Evolutionary conservation across 1,140 invertebrate species (phyloP), one percentile per base, ranked within the genome.

Genomic region (Brachionus angularis): DNA sequence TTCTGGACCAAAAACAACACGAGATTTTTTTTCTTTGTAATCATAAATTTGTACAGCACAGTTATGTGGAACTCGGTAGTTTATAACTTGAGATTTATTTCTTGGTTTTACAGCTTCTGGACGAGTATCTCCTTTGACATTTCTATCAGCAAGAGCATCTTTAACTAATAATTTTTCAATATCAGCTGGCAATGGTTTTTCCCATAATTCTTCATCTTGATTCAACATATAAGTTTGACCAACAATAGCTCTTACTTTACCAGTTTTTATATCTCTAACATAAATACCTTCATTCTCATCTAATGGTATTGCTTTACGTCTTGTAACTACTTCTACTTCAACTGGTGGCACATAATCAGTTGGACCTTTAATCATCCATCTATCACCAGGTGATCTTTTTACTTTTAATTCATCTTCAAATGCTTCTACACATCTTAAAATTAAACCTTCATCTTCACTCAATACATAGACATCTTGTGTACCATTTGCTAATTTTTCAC

Each of bases 211-310:
- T 75, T 85, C 84, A 78, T 85, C 83, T 73, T 84, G 81, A 34
- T 77, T 83, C 12, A 85, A 72, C 83, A 85, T 85, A 74, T 85
- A 85, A 1, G 83, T 84, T 50, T 81, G 75, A 10, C 83, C 84
- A 53, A 78, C 80, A n/a, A 85, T 76, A 18, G 81, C 78, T 49
- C 83, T 75, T 8, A 84, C 82, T 74, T 81, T 78, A 70, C 84
- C 84, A 75, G 77, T 79, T 73, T 84, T 84, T 18, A 83, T 79
- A 74, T 85, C 81, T 33, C 84, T 70, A 50, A 85, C 82, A 76
- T 85, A 85, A 69, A 85, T 84, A 46, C 84, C 84, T 76, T 85
- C 84, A 76, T 84, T 85, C 62, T 83, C 82, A 76, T 84, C 83
- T 49, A 85, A 74, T 50, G 84, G 82, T 39, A 85, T 84, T 21